Evolutionary conservation across 2,797 vertebrate species (phyloP).

Genomic region (Naso thynnoides): DNA sequence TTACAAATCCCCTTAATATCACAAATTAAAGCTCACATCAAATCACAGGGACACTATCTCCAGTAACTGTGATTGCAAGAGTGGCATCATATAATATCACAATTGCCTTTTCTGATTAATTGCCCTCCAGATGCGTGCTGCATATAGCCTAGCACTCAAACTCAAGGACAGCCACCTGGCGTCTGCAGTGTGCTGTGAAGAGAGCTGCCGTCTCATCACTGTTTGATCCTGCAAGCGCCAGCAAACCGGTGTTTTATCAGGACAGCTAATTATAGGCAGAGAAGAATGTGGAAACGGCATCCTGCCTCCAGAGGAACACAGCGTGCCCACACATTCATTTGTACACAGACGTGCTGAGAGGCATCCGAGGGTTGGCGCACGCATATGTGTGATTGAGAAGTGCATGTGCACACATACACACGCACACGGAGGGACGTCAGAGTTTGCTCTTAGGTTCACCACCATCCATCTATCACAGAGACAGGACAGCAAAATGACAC

Average conservation of each 20-base stretch:
- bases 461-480: slow-evolving; percentile 57
- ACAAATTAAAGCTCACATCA: slow-evolving; percentile 51
- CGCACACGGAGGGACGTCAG: slow-evolving; percentile 8
- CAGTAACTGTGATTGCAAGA: slow-evolving; percentile 62
- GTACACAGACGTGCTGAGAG: slow-evolving; percentile 43
- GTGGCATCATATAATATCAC: slow-evolving; percentile 62
- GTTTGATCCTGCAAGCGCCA: slow-evolving; percentile 77
- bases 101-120: slow-evolving; percentile 70
- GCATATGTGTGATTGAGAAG: slow-evolving; percentile 11
- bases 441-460: slow-evolving; percentile 57
- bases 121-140: slow-evolving; percentile 74
- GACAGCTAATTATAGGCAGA: slow-evolving; percentile 75
- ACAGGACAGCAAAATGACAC: slow-evolving; percentile 61
- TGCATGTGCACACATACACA: slow-evolving; percentile 10
- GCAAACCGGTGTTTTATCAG: slow-evolving; percentile 74
- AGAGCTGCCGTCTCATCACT: slow-evolving; percentile 77
- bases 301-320: slow-evolving; percentile 67
- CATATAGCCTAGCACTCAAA: slow-evolving; percentile 65
- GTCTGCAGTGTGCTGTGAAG: slow-evolving; percentile 67
- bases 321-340: slow-evolving; percentile 71
- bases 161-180: slow-evolving; percentile 81
- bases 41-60: slow-evolving; percentile 38
- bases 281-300: slow-evolving; percentile 71
- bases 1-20: slow-evolving; percentile 36
- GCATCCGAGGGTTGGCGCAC: slow-evolving; percentile 32